These are phyloP conservation scores for Paracanthobrama guichenoti DNA, from an alignment of 2,113 vertebrate species.

Conservation along the genomic window DNA sequence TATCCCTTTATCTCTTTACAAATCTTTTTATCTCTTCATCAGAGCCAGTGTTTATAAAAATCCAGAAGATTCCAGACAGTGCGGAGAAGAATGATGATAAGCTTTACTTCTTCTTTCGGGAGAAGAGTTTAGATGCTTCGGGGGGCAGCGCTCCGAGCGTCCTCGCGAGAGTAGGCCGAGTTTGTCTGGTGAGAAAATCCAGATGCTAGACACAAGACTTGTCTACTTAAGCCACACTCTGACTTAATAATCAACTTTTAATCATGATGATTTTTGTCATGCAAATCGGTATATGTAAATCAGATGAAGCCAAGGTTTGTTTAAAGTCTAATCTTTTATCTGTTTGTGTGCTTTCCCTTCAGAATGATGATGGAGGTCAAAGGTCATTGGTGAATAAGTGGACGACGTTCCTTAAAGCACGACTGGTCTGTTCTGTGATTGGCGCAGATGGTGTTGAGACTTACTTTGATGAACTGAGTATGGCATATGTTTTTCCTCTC, in stretches of 20 bases:
- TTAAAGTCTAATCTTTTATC: not conserved
- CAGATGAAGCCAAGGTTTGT: not conserved
- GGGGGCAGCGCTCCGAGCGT: constrained; percentile 78
- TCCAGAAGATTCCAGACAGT: constrained; percentile 82
- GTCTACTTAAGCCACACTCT: not conserved
- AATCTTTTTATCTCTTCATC: constrained; percentile 38
- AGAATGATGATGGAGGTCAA: constrained; percentile 86
- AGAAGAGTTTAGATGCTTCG: constrained; percentile 79
- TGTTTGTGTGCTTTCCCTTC: constrained; percentile 3
- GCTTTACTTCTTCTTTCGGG: constrained; percentile 85
- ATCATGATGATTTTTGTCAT: constrained; percentile 3
- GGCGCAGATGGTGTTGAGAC: constrained; percentile 84
- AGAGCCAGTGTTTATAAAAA: constrained; percentile 84
- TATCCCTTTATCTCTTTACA: constrained; percentile 38
- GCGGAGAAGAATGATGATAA: constrained; percentile 84
- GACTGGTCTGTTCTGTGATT: constrained; percentile 83
- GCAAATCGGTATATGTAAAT: constrained; percentile 9
- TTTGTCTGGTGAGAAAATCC: constrained; percentile 79
- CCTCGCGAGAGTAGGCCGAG: constrained; percentile 78
- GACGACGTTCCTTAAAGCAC: constrained; percentile 85
- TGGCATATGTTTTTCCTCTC: constrained; percentile 50
- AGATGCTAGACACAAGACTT: not conserved
- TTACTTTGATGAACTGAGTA: constrained; percentile 83
- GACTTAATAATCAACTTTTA: constrained; percentile 20
- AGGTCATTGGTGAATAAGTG: constrained; percentile 85